Percentiles rank a stretch among this genome's conserved stretches.
These are phyloP conservation scores for Leucophora obtusa DNA, from an alignment of 2,888 invertebrate genomes.

Conservation along the genomic window DNA sequence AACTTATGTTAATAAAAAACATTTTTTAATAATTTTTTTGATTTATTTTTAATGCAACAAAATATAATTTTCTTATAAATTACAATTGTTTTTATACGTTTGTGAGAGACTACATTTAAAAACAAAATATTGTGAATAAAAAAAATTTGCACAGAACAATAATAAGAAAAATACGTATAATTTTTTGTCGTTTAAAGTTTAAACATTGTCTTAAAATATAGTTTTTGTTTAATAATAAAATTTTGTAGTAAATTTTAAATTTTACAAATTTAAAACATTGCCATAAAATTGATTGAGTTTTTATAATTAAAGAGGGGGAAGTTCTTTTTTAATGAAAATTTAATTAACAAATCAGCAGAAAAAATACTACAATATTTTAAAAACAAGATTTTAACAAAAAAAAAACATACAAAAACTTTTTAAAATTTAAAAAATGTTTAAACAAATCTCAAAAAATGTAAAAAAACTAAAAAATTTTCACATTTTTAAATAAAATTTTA, in stretches of 20 bases:
- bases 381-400: not conserved
- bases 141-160: constrained; percentile 44
- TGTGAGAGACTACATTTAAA: constrained; percentile 22
- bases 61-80: constrained; percentile 62
- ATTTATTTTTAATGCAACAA: constrained; percentile 60
- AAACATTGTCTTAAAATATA: constrained; percentile 42
- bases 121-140: constrained; percentile 12
- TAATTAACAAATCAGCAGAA: not conserved
- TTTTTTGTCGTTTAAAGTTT: constrained; percentile 23
- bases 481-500: constrained; percentile 17
- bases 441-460: not conserved
- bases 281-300: constrained; percentile 42
- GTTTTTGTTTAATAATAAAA: constrained; percentile 42
- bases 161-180: constrained; percentile 10
- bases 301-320: constrained; percentile 8
- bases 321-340: not conserved
- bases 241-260: constrained; percentile 52
- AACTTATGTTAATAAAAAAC: too few relatives aligned
- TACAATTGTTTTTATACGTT: constrained; percentile 51
- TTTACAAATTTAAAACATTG: constrained; percentile 65
- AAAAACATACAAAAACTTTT: not conserved
- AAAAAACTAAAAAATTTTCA: not conserved
- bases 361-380: not conserved
- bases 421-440: not conserved
- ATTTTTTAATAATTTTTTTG: too few relatives aligned